Evolutionary conservation across 2,113 vertebrate species (phyloP).

Genomic region (Bufo bufo): DNA sequence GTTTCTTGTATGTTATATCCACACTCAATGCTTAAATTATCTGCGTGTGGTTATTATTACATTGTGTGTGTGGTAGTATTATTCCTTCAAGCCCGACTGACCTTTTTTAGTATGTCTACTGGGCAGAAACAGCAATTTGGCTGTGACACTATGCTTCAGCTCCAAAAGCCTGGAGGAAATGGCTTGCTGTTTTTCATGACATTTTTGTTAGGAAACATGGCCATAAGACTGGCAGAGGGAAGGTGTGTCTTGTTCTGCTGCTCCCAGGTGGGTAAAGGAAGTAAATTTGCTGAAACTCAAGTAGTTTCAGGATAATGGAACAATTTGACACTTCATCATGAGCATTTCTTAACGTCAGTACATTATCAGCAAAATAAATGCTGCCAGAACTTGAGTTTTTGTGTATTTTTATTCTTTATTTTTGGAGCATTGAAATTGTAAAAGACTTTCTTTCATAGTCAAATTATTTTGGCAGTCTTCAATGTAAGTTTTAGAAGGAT

Average conservation of each 20-base stretch:
- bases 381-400: neutral
- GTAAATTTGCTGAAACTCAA: slow-evolving; percentile 16
- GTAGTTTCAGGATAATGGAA: slow-evolving; percentile 15
- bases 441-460: neutral
- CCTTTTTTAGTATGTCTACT: slow-evolving; percentile 34
- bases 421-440: neutral
- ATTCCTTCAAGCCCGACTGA: slow-evolving; percentile 32
- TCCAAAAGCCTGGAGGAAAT: slow-evolving; percentile 41
- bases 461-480: slow-evolving; percentile 6
- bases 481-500: slow-evolving; percentile 15
- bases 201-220: slow-evolving; percentile 44
- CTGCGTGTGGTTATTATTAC: slow-evolving; percentile 34
- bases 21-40: slow-evolving; percentile 37
- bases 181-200: slow-evolving; percentile 31
- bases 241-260: slow-evolving; percentile 5
- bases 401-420: slow-evolving; percentile 8
- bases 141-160: slow-evolving; percentile 7
- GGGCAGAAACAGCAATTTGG: slow-evolving; percentile 37
- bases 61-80: slow-evolving; percentile 23
- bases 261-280: slow-evolving; percentile 2
- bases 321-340: slow-evolving; percentile 38
- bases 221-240: slow-evolving; percentile 12
- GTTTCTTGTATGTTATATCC: slow-evolving; percentile 1
- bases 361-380: neutral
- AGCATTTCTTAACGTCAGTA: slow-evolving; percentile 25